Evolutionary conservation across 1,140 invertebrate genomes (phyloP).

Genomic region (Microplitis mediator): DNA sequence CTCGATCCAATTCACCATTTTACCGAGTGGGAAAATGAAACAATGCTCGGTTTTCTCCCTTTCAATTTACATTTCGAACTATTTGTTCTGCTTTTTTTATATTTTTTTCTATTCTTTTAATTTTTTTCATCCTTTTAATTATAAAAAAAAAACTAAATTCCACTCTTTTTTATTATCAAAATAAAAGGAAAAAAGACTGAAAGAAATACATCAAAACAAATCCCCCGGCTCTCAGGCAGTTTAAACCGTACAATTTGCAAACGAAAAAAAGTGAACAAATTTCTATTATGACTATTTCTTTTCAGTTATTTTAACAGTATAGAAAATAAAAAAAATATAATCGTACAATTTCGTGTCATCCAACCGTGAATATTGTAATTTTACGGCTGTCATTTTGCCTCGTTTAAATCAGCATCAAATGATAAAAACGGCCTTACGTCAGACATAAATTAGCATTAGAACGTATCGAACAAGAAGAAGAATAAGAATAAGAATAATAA

Average conservation of each 20-base stretch:
- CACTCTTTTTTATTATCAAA: no score
- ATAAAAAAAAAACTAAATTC: no score
- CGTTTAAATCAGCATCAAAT: conserved; percentile 20
- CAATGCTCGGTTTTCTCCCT: neutral
- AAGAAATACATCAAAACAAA: no score
- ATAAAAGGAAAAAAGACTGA: no score
- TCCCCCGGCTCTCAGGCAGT: no score
- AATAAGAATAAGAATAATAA: neutral
- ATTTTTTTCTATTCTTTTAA: no score
- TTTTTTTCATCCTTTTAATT: no score
- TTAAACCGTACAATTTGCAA: no score
- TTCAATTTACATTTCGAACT: neutral
- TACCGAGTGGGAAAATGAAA: neutral
- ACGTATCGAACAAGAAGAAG: neutral
- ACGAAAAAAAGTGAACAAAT: no score
- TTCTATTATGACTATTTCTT: neutral
- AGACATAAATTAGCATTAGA: conserved; percentile 23
- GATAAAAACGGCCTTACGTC: conserved; percentile 10
- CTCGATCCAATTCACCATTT: neutral
- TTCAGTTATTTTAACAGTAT: neutral
- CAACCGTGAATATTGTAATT: conserved; percentile 11
- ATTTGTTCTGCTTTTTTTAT: neutral
- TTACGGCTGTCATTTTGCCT: conserved; percentile 14
- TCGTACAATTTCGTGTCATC: conserved; percentile 3
- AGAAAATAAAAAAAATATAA: neutral